Evolutionary conservation across 2,888 invertebrate genomes (phyloP).

Genomic region (Minunthozetes semirufus): DNA sequence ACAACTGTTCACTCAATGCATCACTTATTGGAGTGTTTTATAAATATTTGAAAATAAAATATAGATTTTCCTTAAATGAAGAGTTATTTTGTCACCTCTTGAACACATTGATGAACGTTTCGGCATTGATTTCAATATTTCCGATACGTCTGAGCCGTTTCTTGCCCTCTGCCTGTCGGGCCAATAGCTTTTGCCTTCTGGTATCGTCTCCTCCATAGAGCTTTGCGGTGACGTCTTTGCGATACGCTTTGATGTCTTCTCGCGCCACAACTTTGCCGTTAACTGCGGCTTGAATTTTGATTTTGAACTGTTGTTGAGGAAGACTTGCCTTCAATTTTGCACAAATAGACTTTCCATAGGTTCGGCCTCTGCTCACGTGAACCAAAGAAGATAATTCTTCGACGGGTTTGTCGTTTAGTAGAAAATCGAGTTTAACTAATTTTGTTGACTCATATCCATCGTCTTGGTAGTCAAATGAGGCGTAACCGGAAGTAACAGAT

Average conservation of each 20-base stretch:
- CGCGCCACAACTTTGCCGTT: slow-evolving; percentile 71
- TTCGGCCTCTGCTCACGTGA: slow-evolving; percentile 62
- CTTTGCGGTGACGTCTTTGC: slow-evolving; percentile 90
- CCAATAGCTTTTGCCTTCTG: slow-evolving; percentile 77
- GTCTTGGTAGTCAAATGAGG: slow-evolving; percentile 86
- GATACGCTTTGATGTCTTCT: slow-evolving; percentile 74
- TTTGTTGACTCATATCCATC: slow-evolving; percentile 67
- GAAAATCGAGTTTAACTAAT: slow-evolving; percentile 67
- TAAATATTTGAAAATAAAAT: not conserved
- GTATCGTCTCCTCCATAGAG: slow-evolving; percentile 87
- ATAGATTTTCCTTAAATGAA: too few species aligned
- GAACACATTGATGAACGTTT: slow-evolving; percentile 86
- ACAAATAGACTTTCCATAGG: slow-evolving; percentile 62
- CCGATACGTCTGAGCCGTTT: slow-evolving; percentile 85
- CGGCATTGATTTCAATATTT: slow-evolving; percentile 80
- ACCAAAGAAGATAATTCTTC: slow-evolving; percentile 79
- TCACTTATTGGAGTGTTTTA: not conserved
- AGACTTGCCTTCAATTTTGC: slow-evolving; percentile 71
- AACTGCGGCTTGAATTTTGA: slow-evolving; percentile 77
- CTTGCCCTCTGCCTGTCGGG: slow-evolving; percentile 86
- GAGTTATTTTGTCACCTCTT: slow-evolving; percentile 53
- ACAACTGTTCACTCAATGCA: not conserved
- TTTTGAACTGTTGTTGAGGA: slow-evolving; percentile 73
- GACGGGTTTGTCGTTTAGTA: slow-evolving; percentile 69
- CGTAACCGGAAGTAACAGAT: slow-evolving; percentile 84